A percentile compares a stretch with the other conserved stretches of the same genome.
These are phyloP conservation scores for Gallinago undulata DNA, from an alignment of 2,113 vertebrate genomes.

Conservation along the genomic window DNA sequence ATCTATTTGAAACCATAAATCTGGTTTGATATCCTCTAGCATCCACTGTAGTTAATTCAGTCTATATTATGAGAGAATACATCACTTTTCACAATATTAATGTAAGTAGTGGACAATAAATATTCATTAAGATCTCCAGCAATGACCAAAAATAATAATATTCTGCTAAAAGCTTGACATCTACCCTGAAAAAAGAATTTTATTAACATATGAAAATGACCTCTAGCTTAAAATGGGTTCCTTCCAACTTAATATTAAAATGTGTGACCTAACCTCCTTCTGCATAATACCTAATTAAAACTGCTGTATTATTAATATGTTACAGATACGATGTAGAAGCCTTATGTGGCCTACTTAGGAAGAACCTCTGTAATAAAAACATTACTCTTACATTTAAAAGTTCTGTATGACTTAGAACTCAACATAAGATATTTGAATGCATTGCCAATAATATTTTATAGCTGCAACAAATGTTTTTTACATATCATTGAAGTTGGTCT, in stretches of 20 bases:
- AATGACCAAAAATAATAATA: not conserved
- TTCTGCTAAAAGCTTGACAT: not conserved
- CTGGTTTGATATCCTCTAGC: not conserved
- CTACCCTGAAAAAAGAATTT: not conserved
- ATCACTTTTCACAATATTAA: not conserved
- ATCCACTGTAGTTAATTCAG: not conserved
- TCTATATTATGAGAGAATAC: not conserved
- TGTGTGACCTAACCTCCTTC: not conserved
- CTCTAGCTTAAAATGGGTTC: not conserved
- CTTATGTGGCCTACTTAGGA: not conserved
- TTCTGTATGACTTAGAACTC: not conserved
- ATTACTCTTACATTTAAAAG: not conserved
- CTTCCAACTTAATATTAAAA: conserved; percentile 27
- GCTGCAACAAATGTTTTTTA: not conserved
- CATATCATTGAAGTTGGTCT: not conserved
- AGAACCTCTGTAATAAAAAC: not conserved
- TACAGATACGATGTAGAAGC: not conserved
- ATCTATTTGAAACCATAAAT: not conserved
- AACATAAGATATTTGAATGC: not conserved
- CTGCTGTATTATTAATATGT: not conserved
- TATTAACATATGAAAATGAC: conserved; percentile 24
- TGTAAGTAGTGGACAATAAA: conserved; percentile 12
- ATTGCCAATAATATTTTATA: not conserved
- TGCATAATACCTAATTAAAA: conserved; percentile 45
- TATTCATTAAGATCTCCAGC: not conserved